Base-by-base conservation (phyloP, 1,140 invertebrate genomes). In the Chymomyza costata region DNA sequence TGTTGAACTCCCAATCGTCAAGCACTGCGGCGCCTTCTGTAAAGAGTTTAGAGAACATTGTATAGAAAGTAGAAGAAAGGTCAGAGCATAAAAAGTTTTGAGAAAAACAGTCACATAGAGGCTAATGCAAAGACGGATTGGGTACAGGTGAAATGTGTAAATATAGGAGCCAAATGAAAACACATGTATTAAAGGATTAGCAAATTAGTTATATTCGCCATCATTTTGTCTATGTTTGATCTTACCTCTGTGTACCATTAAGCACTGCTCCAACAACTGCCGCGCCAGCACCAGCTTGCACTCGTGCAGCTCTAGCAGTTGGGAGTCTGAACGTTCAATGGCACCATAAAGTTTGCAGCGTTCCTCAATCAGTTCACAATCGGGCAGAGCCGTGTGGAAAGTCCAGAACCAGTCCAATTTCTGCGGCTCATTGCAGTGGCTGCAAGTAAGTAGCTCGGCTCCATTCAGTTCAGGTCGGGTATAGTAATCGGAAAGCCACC, bases 381-480 rank as follows among this genome's bases (percentile, higher is more conserved):
- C 70, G 17, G 51, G 55, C 5, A 76, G 44, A 0, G 70, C 61
- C 6, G 68, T 66, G 31, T 53, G 51, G 25, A 76, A 76, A 14
- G 68, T 46, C 70, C 70, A 76, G 50, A 61, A 76, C 70, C 70
- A 76, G 43, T 76, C 70, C 56, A 76, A 34, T 53, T 76, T 76
- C 45, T 76, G 70, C n/a, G 53, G 55, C 32, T 68, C 56, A 16
- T 44, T 50, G 32, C 70, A 76, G 31, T 61, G 68, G 15, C 52
- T 58, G 13, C 70, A 76, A 19, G 68, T 43, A 25, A 76, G 54
- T 18, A 73, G 47, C 47, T 76, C 70, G 48, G 65, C 56, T n/a
- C 70, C 70, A 32, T 55, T 71, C 35, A 56, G 63, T 19, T 71
- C 65, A 2, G 64, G 70, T 18, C 63, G 56, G 11, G 51, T 71